phyloP scores from a whole-genome alignment of 2,888 invertebrate genomes.

The Eilema sororculum region DNA sequence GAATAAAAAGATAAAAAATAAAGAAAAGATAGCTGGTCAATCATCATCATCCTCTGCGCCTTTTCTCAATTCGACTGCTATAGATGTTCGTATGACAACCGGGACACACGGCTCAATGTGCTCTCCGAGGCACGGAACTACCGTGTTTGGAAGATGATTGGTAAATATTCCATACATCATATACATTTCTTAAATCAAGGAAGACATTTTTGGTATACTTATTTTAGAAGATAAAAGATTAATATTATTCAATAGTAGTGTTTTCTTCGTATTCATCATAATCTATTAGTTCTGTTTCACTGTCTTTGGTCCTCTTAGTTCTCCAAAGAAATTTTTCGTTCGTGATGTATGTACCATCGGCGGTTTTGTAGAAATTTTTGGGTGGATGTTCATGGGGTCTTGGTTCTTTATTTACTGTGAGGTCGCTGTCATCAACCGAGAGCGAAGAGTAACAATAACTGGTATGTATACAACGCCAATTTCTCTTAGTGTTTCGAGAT shows the following conservation, averaged over 20 bases:
- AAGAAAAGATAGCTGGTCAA: too few species aligned
- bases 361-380: conserved; percentile 30
- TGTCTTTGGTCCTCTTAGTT: background rate
- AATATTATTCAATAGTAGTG: background rate
- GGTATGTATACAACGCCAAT: conserved; percentile 66
- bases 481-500: conserved; percentile 41
- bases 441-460: conserved; percentile 55
- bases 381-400: conserved; percentile 51
- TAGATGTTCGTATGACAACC: too few species aligned
- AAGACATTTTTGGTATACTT: too few species aligned
- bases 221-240: too few species aligned
- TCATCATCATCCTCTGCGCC: too few species aligned
- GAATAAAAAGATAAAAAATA: too few species aligned
- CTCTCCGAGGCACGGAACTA: too few species aligned
- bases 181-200: background rate
- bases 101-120: too few species aligned
- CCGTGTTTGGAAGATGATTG: too few species aligned
- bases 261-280: background rate
- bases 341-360: conserved; percentile 34
- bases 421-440: conserved; percentile 42
- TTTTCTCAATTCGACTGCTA: too few species aligned
- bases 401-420: conserved; percentile 28
- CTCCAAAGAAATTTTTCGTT: conserved; percentile 29
- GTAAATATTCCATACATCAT: background rate
- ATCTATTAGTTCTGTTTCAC: background rate